phyloP scores from a whole-genome alignment of 2,113 vertebrate species.

The Muscicapa adusta region DNA sequence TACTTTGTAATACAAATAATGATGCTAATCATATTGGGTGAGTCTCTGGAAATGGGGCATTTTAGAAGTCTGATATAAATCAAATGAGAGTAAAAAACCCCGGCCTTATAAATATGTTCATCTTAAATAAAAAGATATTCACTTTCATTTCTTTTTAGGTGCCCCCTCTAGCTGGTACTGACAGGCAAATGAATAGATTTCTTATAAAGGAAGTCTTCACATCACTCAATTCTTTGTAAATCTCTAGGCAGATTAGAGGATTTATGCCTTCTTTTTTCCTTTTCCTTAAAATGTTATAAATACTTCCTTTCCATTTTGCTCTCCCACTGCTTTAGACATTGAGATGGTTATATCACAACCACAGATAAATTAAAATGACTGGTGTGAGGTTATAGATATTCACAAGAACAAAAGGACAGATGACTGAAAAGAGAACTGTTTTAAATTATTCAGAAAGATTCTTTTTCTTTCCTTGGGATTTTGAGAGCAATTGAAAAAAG shows the following conservation, averaged over 20 bases:
- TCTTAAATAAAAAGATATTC: not conserved
- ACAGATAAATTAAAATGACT: constrained; percentile 42
- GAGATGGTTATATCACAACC: not conserved
- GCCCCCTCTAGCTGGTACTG: not conserved
- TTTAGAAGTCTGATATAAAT: not conserved
- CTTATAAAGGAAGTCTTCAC: not conserved
- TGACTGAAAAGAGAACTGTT: constrained; percentile 9
- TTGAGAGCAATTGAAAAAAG: constrained; percentile 25
- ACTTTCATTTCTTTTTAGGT: not conserved
- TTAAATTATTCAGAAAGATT: constrained; percentile 61
- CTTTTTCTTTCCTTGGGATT: constrained; percentile 17
- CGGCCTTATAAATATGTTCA: not conserved
- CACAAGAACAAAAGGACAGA: constrained; percentile 53
- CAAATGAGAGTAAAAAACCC: rapidly evolving
- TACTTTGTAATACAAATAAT: constrained; percentile 14
- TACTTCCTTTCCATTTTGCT: constrained; percentile 4
- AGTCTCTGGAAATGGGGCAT: not conserved
- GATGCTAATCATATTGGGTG: not conserved
- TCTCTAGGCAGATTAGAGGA: not conserved
- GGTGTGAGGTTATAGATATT: not conserved
- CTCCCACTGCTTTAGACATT: not conserved
- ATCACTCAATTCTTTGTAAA: not conserved
- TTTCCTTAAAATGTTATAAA: constrained; percentile 14
- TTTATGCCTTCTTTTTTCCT: not conserved
- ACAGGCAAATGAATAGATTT: not conserved